A percentile compares a stretch with the other conserved stretches of the same genome.
phyloP scores from a whole-genome alignment of 2,113 vertebrate species.

The Megaleporinus macrocephalus region DNA sequence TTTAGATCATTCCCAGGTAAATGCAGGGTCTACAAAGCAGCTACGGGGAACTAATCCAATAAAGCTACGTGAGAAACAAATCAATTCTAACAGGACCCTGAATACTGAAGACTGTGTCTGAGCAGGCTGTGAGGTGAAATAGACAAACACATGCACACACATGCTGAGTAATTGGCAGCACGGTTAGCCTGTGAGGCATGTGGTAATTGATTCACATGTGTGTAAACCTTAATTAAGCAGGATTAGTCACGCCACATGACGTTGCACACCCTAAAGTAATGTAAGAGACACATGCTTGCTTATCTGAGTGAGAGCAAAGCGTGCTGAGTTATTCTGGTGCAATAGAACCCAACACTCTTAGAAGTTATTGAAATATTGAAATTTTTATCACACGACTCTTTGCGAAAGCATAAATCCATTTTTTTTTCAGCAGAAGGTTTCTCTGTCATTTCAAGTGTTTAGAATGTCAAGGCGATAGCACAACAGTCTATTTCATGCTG shows the following conservation, averaged over 20 bases:
- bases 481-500: not conserved
- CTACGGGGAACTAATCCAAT: too few species aligned
- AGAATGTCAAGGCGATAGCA: too few species aligned
- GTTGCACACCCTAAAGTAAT: slow-evolving; percentile 33
- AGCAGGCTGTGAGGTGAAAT: not conserved
- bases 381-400: not conserved
- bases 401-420: too few species aligned
- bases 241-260: slow-evolving; percentile 42
- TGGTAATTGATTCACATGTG: slow-evolving; percentile 50
- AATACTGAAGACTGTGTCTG: not conserved
- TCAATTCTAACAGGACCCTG: not conserved
- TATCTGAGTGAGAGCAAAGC: not conserved
- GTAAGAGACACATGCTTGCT: slow-evolving; percentile 13
- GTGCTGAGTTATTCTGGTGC: not conserved
- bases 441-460: not conserved
- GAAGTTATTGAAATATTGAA: not conserved
- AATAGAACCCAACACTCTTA: not conserved
- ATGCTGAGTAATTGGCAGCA: slow-evolving; percentile 29
- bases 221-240: slow-evolving; percentile 47
- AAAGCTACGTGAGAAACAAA: slow-evolving; percentile 7
- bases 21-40: too few species aligned
- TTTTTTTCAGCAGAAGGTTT: not conserved
- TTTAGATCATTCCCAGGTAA: too few species aligned
- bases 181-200: slow-evolving; percentile 37
- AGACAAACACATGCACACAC: slow-evolving; percentile 19